Percentiles rank a stretch among this genome's conserved stretches.
These are phyloP conservation scores for Trichonephila clavipes DNA, from an alignment of 1,140 invertebrate species.

Conservation along the genomic window DNA sequence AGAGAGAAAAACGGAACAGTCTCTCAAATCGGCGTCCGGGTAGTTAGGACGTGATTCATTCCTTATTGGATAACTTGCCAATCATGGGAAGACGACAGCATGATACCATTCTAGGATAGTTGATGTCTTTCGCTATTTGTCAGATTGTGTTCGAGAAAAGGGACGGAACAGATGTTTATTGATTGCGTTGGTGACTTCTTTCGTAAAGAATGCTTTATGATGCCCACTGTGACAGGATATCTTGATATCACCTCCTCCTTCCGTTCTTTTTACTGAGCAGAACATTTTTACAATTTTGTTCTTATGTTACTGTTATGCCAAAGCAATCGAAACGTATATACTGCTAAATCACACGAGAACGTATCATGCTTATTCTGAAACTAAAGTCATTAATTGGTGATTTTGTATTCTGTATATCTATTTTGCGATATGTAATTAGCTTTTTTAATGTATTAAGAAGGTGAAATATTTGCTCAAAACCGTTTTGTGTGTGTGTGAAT, in stretches of 20 bases:
- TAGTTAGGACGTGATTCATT: slow-evolving; percentile 41
- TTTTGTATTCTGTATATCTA: too few species aligned
- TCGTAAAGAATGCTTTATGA: neutral
- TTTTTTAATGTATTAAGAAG: too few species aligned
- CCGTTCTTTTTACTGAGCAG: too few species aligned
- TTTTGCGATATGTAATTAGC: too few species aligned
- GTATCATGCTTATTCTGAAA: too few species aligned
- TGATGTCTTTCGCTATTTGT: neutral
- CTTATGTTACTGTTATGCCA: too few species aligned
- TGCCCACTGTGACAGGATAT: neutral
- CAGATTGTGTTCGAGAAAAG: neutral
- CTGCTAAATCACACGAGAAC: too few species aligned
- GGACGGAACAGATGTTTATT: slow-evolving; percentile 18
- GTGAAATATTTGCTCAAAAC: too few species aligned
- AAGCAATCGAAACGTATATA: too few species aligned
- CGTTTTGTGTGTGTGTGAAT: too few species aligned
- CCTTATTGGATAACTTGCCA: slow-evolving; percentile 71
- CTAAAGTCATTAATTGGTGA: too few species aligned
- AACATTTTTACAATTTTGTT: too few species aligned
- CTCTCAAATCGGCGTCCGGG: slow-evolving; percentile 35
- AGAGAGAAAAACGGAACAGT: slow-evolving; percentile 38
- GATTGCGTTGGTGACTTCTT: slow-evolving; percentile 25
- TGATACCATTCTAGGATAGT: slow-evolving; percentile 33
- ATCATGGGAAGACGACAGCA: slow-evolving; percentile 32
- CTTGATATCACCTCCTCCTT: neutral